Base-by-base conservation (phyloP, 2,113 vertebrate genomes). In the Xiphorhynchus elegans region DNA sequence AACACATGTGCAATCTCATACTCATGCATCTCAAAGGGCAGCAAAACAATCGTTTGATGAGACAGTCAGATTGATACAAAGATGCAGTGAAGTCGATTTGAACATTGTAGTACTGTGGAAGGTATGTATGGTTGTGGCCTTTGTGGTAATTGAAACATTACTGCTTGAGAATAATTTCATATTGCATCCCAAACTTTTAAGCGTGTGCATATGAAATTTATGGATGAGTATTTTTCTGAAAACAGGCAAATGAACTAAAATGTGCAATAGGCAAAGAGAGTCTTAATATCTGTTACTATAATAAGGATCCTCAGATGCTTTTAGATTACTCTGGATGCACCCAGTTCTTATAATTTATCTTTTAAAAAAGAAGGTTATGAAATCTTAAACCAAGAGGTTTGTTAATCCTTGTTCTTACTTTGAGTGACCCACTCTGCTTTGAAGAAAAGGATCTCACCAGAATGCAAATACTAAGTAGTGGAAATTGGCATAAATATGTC, bases 21-120 rank as follows among this genome's bases (percentile, higher is more conserved):
- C 89, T 62, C 52, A 84, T 6, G 35, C 49, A 75, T 82, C 96
- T 85, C 92, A 96, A 64, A 96, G 40, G 93, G 47, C 93, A 93
- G 94, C 76, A 40, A 98, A 98, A 50, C 97, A 95, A 42, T 78
- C 94, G 0, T 56, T 90, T 75, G 98, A 98, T 77, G 94, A 98
- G 52, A 86, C 97, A 20, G 95, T 97, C 47, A 97, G 92, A 70
- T 91, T 99, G 52, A 97, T 99, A 95, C 98, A 98, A 90, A 98
- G 98, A 59, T 99, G 99, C 95, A 98, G 96, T 53, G 99, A 99
- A 94, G 98, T 99, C 29, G 99, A 99, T 92, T 98, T 99, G 85
- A 98, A 98, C 96, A 94, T 99, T 64, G 98, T 99, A 24, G 87
- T 99, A 44, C 97, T 99, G 17, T 99, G 99, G 99, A 99, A 99